A percentile compares a stretch with the other conserved stretches of the same genome.
Conservation (phyloP, 2,797 vertebrate genomes). For the Alcedo quadribrachys region DNA sequence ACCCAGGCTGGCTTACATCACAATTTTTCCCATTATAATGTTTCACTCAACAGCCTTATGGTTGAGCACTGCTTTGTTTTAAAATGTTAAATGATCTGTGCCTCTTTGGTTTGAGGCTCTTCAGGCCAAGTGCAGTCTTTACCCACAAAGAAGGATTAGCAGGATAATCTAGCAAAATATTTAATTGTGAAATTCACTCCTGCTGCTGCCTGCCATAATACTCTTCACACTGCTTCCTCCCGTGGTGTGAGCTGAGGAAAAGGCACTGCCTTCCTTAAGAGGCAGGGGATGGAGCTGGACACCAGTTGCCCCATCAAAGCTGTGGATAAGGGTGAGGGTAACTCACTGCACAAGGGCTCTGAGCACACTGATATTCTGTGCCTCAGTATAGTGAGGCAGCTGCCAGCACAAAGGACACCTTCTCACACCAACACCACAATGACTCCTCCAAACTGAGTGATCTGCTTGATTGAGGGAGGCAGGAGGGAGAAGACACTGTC, state of each 20-base stretch:
- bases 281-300: not conserved
- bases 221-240: not conserved
- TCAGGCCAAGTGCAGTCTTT: not conserved
- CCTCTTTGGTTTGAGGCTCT: slow-evolving; percentile 2
- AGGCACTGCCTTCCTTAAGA: not conserved
- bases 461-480: not conserved
- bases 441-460: not conserved
- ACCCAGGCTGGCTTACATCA: not conserved
- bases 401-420: not conserved
- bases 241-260: not conserved
- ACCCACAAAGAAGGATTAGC: slow-evolving; percentile 14
- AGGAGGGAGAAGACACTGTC: not conserved
- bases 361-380: not conserved
- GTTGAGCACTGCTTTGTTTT: slow-evolving; percentile 2
- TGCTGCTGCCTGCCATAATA: not conserved
- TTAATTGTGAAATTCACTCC: slow-evolving; percentile 26
- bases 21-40: not conserved
- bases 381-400: not conserved
- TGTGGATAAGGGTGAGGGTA: not conserved
- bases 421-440: not conserved
- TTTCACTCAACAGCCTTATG: not conserved
- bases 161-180: slow-evolving; percentile 29
- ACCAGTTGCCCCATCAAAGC: not conserved
- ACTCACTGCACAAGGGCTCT: not conserved
- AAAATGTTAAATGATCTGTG: not conserved